Base-by-base conservation (phyloP, 1,140 invertebrate genomes). In the Drosophila suzukii region DNA sequence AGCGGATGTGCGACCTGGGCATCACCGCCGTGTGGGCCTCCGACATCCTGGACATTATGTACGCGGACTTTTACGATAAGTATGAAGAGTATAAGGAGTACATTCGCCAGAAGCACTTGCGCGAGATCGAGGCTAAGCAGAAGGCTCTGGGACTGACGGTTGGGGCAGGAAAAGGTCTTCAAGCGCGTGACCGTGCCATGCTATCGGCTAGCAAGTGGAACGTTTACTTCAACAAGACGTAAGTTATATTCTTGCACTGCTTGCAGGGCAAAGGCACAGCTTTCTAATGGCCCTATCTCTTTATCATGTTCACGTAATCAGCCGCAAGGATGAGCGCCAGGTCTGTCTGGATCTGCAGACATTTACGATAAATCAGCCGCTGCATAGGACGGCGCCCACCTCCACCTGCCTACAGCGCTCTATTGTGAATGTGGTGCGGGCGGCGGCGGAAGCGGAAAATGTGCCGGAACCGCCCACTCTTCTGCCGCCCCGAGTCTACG, bases 11-110 rank as follows among this genome's bases (percentile, higher is more conserved):
- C 93, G 97, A 98, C 93, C 94, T 98, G 91, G 97, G 98, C 83
- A 94, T 99, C 62, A 99, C 98, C 13, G 98, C 98, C 5, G 94
- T 99, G 6, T 95, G 95, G 75, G 97, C 97, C 79, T 96, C 97
- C 32, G 98, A 99, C 92, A 97, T 99, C 24, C 93, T 98, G 72
- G 98, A 99, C 86, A 96, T 99, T 36, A 98, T 99, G 97, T 96
- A 96, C 72, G 95, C 96, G 53, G 98, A 99, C 93, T 99, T 98
- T 93, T 97, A 97, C 24, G 96, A 97, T 50, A 98, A 99, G 91
- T 99, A 98, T 91, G 97, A 98, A 93, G 98, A 98, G 84, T 98
- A 98, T 92, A 94, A 97, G 34, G 95, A 95, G 79, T 95, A 97
- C 81, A 95, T 98, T 86, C 94, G 97, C 10, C 96, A 97, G 76